Conservation (phyloP, 2,797 vertebrate genomes). For the Gephyroberyx darwinii region DNA sequence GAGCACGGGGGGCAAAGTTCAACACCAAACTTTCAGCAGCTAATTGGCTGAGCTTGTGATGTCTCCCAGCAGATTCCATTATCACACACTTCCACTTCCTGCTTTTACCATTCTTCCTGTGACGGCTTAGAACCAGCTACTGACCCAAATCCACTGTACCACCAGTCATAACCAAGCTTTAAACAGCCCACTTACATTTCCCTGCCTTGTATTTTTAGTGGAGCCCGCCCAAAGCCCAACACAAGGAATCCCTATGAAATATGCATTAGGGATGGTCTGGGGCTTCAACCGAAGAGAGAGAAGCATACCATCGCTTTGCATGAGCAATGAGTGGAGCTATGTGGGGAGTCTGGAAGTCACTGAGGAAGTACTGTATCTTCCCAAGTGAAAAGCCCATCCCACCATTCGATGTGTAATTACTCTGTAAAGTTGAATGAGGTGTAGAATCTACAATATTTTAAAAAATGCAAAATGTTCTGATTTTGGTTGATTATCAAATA, state of each 20-base stretch:
- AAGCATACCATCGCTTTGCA: conserved; percentile 1
- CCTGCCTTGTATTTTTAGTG: conserved; percentile 44
- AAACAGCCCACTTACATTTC: conserved; percentile 25
- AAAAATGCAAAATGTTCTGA: background rate
- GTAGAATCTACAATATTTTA: background rate
- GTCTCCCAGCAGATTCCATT: conserved; percentile 66
- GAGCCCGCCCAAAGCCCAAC: conserved; percentile 18
- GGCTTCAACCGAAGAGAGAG: conserved; percentile 13
- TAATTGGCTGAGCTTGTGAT: conserved; percentile 79
- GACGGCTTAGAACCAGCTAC: conserved; percentile 63
- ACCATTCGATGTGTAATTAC: conserved; percentile 37
- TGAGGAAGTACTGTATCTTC: conserved; percentile 13
- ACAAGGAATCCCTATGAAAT: conserved; percentile 33
- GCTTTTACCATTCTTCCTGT: conserved; percentile 54
- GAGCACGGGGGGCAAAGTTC: conserved; percentile 70
- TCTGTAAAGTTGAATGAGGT: conserved; percentile 35
- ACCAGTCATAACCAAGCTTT: conserved; percentile 36
- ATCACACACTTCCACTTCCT: conserved; percentile 60
- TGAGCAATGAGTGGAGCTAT: conserved; percentile 16
- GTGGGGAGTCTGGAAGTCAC: background rate
- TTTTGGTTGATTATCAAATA: background rate
- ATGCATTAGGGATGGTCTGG: conserved; percentile 18
- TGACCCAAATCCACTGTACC: conserved; percentile 55
- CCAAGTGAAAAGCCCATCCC: conserved; percentile 6
- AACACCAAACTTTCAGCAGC: conserved; percentile 65